Conservation (phyloP, 2,113 vertebrate species). For the Chamaetylas fuelleborni region DNA sequence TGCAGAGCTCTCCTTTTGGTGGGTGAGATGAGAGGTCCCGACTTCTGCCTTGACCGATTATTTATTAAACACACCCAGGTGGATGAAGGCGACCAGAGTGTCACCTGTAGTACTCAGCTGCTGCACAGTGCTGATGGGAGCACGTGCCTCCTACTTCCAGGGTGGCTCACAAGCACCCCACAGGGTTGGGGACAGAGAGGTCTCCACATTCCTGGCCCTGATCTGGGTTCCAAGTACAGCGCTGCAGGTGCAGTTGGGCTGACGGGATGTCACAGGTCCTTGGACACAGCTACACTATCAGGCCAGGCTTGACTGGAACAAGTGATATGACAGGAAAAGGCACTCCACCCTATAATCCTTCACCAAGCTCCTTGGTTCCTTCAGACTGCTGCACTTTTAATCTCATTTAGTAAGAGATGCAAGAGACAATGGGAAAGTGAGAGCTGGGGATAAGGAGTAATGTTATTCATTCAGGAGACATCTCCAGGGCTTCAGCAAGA, state of each 20-base stretch:
- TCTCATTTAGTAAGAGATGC: background rate
- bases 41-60: accelerated
- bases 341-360: background rate
- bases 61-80: background rate
- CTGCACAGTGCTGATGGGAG: accelerated
- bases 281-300: background rate
- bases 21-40: accelerated
- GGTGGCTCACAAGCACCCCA: background rate
- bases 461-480: background rate
- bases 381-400: background rate
- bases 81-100: background rate
- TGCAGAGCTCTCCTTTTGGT: background rate
- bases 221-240: background rate
- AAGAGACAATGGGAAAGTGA: background rate
- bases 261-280: background rate
- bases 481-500: background rate
- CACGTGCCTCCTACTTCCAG: background rate
- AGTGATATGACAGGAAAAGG: background rate
- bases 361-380: background rate
- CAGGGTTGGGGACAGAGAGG: accelerated
- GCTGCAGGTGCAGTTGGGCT: background rate
- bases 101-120: accelerated
- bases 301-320: background rate
- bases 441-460: background rate
- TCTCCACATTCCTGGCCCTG: background rate